Base-by-base conservation (phyloP, 1,140 invertebrate species). In the Stegodyphus dumicola region DNA sequence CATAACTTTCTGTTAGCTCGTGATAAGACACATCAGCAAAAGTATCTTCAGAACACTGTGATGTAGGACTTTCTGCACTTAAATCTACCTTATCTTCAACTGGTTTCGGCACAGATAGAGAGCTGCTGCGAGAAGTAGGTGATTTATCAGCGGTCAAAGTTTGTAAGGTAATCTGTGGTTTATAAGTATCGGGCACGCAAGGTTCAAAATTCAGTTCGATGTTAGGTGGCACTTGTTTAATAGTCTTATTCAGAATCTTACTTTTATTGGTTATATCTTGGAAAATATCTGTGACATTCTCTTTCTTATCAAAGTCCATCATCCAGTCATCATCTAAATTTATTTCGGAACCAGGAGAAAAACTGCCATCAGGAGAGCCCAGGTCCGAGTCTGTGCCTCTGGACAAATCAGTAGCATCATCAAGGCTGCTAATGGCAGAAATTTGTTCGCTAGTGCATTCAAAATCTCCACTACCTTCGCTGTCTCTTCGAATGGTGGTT, bases 361-460 rank as follows among this genome's bases (percentile, higher is more conserved):
- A 18, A 60, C 81, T 85, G 13, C 66, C 81, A 7, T 75, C 81
- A 5, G 81, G 81, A n/a, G 81, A 85, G 11, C 81, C 75, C 56
- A 78, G 66, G 52, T 86, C 84, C 6, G 84, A 86, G 77, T 85
- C 81, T 48, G 81, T 77, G 6, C 69, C 78, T 13, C 60, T 48
- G 7, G 75, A 77, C 18, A 64, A 17, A 18, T 81, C 70, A 53
- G 69, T 64, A 6, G 65, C 84, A 54, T 78, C 86, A 48, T 87
- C 86, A 6, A 78, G 52, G 52, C 79, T 84, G 53, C 86, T 87
- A n/a, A 87, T 87, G 7, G 86, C 78, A 60, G 86, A 87, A 11
- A 87, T 80, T 49, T 80, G 79, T 51, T 87, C 86, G 49, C 86
- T 87, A 6, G 86, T 87, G 49, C 86, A 84, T 51, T 87, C 86